Conservation (phyloP, 2,113 vertebrate genomes). For the Stegastes partitus region DNA sequence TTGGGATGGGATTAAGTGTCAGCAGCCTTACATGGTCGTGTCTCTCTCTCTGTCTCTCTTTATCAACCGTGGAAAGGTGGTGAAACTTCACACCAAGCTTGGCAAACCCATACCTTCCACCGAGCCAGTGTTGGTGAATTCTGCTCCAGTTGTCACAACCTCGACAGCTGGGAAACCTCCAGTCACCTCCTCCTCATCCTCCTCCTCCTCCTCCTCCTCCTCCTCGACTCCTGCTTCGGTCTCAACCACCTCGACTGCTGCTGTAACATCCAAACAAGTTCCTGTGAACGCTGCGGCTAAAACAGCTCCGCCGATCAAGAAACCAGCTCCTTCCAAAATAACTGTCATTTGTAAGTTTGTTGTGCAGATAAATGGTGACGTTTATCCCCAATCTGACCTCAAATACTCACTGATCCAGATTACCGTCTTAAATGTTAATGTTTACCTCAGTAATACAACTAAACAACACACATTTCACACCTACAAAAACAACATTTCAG, state of each 20-base stretch:
- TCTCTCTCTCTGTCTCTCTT: slow-evolving; percentile 33
- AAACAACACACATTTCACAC: too few species aligned
- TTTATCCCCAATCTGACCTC: not conserved
- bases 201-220: slow-evolving; percentile 40
- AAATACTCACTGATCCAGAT: not conserved
- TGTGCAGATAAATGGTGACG: not conserved
- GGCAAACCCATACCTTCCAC: slow-evolving; percentile 89
- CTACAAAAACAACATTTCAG: too few species aligned
- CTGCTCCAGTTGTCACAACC: slow-evolving; percentile 75
- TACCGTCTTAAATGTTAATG: not conserved
- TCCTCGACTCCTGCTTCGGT: slow-evolving; percentile 36
- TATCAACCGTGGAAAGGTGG: slow-evolving; percentile 81
- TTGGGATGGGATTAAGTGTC: slow-evolving; percentile 42
- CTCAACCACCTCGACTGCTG: slow-evolving; percentile 27
- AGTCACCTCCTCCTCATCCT: slow-evolving; percentile 18
- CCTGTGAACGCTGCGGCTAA: slow-evolving; percentile 25
- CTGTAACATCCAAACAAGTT: slow-evolving; percentile 53
- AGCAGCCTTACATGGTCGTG: slow-evolving; percentile 13
- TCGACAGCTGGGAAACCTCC: slow-evolving; percentile 72
- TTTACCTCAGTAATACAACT: not conserved
- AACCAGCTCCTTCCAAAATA: slow-evolving; percentile 70
- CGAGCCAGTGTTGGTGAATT: slow-evolving; percentile 84
- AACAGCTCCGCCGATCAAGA: slow-evolving; percentile 65
- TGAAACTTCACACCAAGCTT: slow-evolving; percentile 89
- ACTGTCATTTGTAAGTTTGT: slow-evolving; percentile 76